Conservation (phyloP, 2,797 vertebrate genomes). For the Cichlasoma orientale region DNA sequence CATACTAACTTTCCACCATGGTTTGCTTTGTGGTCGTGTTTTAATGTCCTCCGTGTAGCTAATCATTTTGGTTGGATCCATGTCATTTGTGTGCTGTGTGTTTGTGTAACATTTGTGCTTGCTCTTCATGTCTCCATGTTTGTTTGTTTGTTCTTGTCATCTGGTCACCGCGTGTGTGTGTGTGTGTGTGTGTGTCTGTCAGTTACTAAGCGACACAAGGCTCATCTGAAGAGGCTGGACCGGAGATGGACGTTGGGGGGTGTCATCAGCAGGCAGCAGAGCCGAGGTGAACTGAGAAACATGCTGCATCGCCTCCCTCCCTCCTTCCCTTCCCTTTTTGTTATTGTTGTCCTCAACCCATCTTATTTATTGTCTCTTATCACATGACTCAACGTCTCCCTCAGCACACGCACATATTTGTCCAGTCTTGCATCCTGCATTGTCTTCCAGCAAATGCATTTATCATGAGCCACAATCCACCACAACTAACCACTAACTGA, state of each 20-base stretch:
- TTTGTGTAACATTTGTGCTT: constrained; percentile 70
- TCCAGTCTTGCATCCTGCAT: constrained; percentile 34
- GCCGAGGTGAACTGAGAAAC: constrained; percentile 93
- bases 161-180: constrained; percentile 57
- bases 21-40: constrained; percentile 60
- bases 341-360: constrained; percentile 28
- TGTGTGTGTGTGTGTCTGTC: constrained; percentile 78
- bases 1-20: constrained; percentile 58
- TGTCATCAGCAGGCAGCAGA: constrained; percentile 99
- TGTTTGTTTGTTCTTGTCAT: constrained; percentile 51
- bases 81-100: constrained; percentile 62
- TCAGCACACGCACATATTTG: constrained; percentile 34
- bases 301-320: constrained; percentile 67
- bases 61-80: constrained; percentile 53
- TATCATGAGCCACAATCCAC: constrained; percentile 28
- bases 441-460: constrained; percentile 46
- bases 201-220: constrained; percentile 99
- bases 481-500: constrained; percentile 68
- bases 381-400: constrained; percentile 56
- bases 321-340: constrained; percentile 17
- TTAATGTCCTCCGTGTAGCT: constrained; percentile 67
- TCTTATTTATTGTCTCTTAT: constrained; percentile 39
- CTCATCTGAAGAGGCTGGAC: constrained; percentile 99
- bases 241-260: constrained; percentile 99
- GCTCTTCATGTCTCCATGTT: constrained; percentile 67